Evolutionary conservation across 2,888 invertebrate species (phyloP), one percentile per base, ranked within the genome.

Genomic region (Pseudolycoriella hygida): DNA sequence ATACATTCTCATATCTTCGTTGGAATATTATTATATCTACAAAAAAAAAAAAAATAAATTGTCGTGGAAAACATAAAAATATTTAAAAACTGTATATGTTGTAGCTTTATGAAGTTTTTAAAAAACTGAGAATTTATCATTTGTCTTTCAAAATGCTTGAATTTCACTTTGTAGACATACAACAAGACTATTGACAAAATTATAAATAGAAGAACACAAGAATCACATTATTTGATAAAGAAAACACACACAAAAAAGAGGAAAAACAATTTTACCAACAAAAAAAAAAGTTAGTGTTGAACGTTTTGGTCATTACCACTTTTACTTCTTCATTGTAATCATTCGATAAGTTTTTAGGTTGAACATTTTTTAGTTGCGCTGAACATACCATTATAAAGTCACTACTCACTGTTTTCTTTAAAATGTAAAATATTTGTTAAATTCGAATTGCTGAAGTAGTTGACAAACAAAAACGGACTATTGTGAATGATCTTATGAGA

Each of bases 101-200:
- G 34, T 34, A 34, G 34, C 34, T 34, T 34, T 34, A 34, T 34
- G 34, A 34, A 14, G 34, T 34, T 34, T 34, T 34, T 14, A 34
- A 34, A 34, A 34, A 34, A 34, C 15, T 34, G 34, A 34, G 15
- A 34, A 14, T 34, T 34, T 34, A 34, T 34, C 34, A 14, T 34
- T 34, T 34, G 12, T 14, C 12, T 34, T 34, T 34, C 15, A 14
- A 34, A 14, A 34, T 34, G 34, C 34, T 34, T 34, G 15, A 34
- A 34, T 34, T 34, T 12, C 34, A 14, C 34, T 34, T 14, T 34
- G 34, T 34, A 34, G 15, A 34, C 34, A 34, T 14, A 14, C 15
- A 34, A 25, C 25, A 25, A 25, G 25, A 25, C 25, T 25, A 25
- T 25, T 25, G 34, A 34, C 12, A 34, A 34, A 34, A 5, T 34